Evolutionary conservation across 2,888 invertebrate species (phyloP).

Genomic region (Anagyrus pseudococci): DNA sequence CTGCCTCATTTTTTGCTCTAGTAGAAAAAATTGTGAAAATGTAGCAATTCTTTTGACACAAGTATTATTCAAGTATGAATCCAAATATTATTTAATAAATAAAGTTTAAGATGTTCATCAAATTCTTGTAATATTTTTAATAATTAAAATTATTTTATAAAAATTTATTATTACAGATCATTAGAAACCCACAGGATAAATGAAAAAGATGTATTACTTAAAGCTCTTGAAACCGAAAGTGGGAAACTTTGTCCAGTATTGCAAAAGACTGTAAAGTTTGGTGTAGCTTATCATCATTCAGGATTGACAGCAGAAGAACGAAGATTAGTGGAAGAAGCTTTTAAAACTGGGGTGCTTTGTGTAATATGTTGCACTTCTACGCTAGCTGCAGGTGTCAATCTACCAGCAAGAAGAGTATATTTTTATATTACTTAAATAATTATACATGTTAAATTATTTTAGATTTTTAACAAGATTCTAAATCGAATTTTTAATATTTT

Average conservation of each 20-base stretch:
- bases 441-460: constrained; percentile 19
- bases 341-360: constrained; percentile 80
- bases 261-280: constrained; percentile 73
- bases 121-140: neutral
- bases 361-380: constrained; percentile 96
- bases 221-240: constrained; percentile 69
- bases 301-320: constrained; percentile 90
- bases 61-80: constrained; percentile 64
- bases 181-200: constrained; percentile 65
- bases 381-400: constrained; percentile 96
- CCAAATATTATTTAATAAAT: neutral
- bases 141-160: neutral
- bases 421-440: neutral
- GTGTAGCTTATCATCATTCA: constrained; percentile 94
- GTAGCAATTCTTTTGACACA: constrained; percentile 79
- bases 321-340: constrained; percentile 82
- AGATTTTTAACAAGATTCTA: constrained; percentile 11
- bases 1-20: constrained; percentile 89
- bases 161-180: constrained; percentile 58
- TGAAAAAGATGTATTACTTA: constrained; percentile 69
- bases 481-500: constrained; percentile 6
- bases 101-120: neutral
- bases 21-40: constrained; percentile 90
- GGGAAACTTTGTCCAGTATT: constrained; percentile 74
- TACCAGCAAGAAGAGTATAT: constrained; percentile 82